These are phyloP conservation scores for Tenthredo livida DNA, from an alignment of 2,888 invertebrate genomes.

Conservation along the genomic window DNA sequence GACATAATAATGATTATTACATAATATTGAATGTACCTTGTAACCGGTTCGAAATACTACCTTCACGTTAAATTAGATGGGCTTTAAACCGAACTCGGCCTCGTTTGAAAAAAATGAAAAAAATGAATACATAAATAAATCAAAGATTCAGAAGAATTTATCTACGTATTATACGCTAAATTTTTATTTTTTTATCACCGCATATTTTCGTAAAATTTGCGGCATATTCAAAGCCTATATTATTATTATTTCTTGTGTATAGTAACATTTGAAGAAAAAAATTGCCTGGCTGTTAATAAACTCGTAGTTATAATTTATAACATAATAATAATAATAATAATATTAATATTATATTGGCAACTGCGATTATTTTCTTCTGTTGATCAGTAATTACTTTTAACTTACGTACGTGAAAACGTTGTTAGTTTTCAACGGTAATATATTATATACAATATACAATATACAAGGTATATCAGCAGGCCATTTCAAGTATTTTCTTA, in stretches of 20 bases:
- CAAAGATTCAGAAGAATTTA: not conserved
- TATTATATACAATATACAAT: not conserved
- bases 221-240: conserved; percentile 2
- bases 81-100: not conserved
- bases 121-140: not conserved
- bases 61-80: conserved; percentile 38
- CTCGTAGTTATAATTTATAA: conserved; percentile 24
- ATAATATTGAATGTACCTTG: conserved; percentile 54
- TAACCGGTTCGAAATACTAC: conserved; percentile 48
- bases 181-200: conserved; percentile 28
- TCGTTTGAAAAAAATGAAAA: not conserved
- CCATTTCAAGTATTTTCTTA: conserved; percentile 41
- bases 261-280: not conserved
- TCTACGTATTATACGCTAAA: conserved; percentile 20
- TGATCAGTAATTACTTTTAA: conserved; percentile 17
- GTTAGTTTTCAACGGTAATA: conserved; percentile 1
- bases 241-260: conserved; percentile 3
- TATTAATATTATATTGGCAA: not conserved
- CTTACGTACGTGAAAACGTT: conserved; percentile 12
- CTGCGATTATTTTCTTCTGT: conserved; percentile 31
- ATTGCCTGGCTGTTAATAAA: conserved; percentile 32
- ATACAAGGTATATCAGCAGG: conserved; percentile 1
- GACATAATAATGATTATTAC: conserved; percentile 53
- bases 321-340: not conserved
- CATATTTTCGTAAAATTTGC: conserved; percentile 14